Evolutionary conservation across 2,113 vertebrate species (phyloP).

Genomic region (Athene noctua): DNA sequence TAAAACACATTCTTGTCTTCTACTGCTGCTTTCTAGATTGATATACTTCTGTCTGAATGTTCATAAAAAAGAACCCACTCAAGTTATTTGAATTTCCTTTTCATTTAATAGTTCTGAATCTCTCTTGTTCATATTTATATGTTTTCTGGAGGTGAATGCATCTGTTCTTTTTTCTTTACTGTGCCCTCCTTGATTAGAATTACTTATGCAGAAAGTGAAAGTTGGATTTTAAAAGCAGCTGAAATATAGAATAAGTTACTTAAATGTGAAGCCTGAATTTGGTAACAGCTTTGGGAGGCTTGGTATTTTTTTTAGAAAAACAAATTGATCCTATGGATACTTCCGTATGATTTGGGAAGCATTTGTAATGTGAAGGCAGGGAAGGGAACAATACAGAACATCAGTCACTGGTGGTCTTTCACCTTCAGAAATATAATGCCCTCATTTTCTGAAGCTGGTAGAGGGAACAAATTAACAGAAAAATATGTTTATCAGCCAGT

Average conservation of each 20-base stretch:
- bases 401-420: background rate
- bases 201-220: background rate
- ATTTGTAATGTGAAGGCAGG: background rate
- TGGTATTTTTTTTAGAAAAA: background rate
- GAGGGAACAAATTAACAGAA: background rate
- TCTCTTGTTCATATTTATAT: background rate
- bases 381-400: background rate
- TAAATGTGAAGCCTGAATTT: background rate
- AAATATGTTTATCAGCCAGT: background rate
- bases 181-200: background rate
- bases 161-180: background rate
- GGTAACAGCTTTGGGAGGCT: background rate
- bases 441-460: background rate
- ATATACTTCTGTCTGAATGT: background rate
- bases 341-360: background rate
- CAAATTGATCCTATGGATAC: background rate
- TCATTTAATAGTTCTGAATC: background rate
- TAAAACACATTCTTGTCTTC: background rate
- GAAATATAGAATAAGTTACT: background rate
- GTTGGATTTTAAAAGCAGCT: background rate
- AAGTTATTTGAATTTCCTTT: background rate
- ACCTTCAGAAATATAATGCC: background rate
- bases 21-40: background rate
- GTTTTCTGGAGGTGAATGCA: background rate
- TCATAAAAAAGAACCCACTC: background rate